Percentiles rank a stretch among this genome's conserved stretches.
These are phyloP conservation scores for Scopus umbretta DNA, from an alignment of 2,113 vertebrate species.

Conservation along the genomic window DNA sequence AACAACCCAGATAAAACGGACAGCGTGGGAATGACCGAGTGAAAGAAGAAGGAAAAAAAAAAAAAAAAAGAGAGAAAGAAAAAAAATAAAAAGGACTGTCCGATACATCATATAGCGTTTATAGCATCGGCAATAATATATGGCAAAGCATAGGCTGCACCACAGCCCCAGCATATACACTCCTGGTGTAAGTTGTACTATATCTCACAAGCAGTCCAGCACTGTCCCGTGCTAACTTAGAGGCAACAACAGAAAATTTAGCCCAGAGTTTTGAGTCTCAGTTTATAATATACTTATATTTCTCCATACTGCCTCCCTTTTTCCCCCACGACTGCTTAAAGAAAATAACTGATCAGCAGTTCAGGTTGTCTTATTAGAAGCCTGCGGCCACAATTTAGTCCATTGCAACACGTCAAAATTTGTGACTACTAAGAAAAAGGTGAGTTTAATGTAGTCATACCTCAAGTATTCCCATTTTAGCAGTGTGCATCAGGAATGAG, in stretches of 20 bases:
- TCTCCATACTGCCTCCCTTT: not conserved
- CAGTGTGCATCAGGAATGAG: accelerated
- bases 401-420: not conserved
- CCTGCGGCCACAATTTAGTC: not conserved
- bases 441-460: not conserved
- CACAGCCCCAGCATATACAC: accelerated
- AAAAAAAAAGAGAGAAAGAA: too few species aligned
- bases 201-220: not conserved
- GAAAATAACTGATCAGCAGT: not conserved
- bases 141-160: not conserved
- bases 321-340: not conserved
- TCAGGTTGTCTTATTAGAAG: not conserved
- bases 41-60: too few species aligned
- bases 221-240: accelerated
- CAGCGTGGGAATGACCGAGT: not conserved
- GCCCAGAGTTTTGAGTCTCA: not conserved
- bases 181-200: not conserved
- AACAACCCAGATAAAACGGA: not conserved
- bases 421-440: not conserved
- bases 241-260: not conserved
- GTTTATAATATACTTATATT: too few species aligned
- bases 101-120: accelerated
- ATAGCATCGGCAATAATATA: not conserved
- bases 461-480: not conserved
- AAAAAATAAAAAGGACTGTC: not conserved